These are phyloP conservation scores for Bombus balteatus DNA, from an alignment of 1,140 invertebrate genomes.

Conservation along the genomic window DNA sequence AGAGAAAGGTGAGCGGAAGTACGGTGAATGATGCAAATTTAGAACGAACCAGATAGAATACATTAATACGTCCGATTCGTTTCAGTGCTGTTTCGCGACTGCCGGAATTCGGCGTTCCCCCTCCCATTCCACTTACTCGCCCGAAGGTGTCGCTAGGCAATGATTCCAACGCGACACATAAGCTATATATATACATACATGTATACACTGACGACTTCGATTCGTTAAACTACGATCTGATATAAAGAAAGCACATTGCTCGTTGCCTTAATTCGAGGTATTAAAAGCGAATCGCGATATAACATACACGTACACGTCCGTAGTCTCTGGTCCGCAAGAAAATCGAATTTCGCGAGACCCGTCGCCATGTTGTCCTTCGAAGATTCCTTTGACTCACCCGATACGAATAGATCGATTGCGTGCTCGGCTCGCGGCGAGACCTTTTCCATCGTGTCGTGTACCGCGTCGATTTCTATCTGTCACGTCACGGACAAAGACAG, in stretches of 20 bases:
- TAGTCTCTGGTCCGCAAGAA: background rate
- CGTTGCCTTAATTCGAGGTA: background rate
- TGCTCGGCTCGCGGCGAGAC: conserved; percentile 14
- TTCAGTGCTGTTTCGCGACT: background rate
- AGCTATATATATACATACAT: no score
- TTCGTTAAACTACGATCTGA: background rate
- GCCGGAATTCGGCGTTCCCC: background rate
- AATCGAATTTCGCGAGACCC: conserved; percentile 7
- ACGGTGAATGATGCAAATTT: background rate
- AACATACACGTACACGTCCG: no score
- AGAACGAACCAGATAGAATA: background rate
- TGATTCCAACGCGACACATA: background rate
- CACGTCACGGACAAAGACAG: background rate
- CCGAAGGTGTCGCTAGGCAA: background rate
- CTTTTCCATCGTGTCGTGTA: conserved; percentile 6
- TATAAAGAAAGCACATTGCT: background rate
- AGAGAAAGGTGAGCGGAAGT: background rate
- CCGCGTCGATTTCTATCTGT: conserved; percentile 25
- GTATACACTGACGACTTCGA: background rate
- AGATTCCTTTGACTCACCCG: conserved; percentile 23
- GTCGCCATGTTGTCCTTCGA: background rate
- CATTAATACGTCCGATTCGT: background rate
- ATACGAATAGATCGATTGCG: conserved; percentile 30
- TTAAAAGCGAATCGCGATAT: background rate
- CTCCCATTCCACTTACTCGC: background rate